phyloP scores from a whole-genome alignment of 2,797 vertebrate species.

The Macrochelys suwanniensis region DNA sequence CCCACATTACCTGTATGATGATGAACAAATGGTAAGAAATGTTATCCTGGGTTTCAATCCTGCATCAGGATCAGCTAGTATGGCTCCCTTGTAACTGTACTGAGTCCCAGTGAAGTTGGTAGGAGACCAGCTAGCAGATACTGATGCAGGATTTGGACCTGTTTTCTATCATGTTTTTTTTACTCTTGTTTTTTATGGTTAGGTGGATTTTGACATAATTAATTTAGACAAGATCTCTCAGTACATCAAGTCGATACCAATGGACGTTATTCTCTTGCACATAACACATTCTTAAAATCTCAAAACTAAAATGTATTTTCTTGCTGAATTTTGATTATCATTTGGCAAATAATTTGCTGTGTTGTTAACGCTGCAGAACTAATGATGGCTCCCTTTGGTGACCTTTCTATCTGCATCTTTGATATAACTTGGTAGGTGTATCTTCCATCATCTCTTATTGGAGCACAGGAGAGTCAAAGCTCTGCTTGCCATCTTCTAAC shows the following conservation, averaged over 20 bases:
- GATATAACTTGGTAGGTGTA: neutral
- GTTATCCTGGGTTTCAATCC: neutral
- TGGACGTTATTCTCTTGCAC: neutral
- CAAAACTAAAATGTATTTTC: neutral
- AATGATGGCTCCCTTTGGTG: neutral
- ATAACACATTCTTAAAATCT: neutral
- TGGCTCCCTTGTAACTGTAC: neutral
- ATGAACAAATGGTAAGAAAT: constrained; percentile 64
- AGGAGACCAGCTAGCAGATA: neutral
- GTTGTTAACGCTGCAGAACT: neutral
- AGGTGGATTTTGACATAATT: neutral
- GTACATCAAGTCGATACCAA: neutral
- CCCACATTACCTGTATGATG: constrained; percentile 12
- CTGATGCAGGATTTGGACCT: neutral
- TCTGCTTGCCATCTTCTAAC: neutral
- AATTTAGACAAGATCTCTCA: neutral
- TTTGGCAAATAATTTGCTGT: neutral
- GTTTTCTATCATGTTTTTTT: neutral
- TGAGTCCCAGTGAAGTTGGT: neutral
- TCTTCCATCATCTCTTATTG: neutral
- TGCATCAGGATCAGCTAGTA: neutral
- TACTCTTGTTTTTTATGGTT: neutral
- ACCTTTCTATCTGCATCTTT: neutral
- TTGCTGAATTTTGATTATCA: neutral
- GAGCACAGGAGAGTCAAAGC: neutral